phyloP scores from a whole-genome alignment of 2,113 vertebrate genomes.

The Nibea albiflora region DNA sequence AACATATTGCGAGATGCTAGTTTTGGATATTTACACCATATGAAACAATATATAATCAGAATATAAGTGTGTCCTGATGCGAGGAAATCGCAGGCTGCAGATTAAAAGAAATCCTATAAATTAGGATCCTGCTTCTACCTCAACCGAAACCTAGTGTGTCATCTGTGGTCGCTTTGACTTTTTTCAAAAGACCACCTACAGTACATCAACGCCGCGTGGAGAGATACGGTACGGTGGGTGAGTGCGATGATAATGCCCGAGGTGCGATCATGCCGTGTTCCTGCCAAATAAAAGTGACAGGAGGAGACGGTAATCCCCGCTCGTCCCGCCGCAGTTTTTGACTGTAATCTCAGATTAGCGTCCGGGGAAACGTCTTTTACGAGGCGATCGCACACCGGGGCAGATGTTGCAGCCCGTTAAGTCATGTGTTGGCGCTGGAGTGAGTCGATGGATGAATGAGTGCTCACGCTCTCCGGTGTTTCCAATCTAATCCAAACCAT shows the following conservation, averaged over 20 bases:
- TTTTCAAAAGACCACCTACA: slow-evolving; percentile 31
- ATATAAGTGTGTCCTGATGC: not conserved
- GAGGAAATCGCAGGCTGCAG: slow-evolving; percentile 1
- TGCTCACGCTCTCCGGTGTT: slow-evolving; percentile 9
- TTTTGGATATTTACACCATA: not conserved
- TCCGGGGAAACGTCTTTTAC: slow-evolving; percentile 64
- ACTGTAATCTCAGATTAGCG: slow-evolving; percentile 78
- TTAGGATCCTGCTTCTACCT: not conserved
- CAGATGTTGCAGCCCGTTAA: slow-evolving; percentile 51
- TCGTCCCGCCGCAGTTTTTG: slow-evolving; percentile 48
- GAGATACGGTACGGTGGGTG: slow-evolving; percentile 22
- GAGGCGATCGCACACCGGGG: slow-evolving; percentile 45
- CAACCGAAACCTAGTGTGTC: slow-evolving; percentile 7
- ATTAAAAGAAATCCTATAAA: slow-evolving; percentile 5
- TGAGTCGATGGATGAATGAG: slow-evolving; percentile 32
- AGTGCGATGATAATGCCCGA: slow-evolving; percentile 54
- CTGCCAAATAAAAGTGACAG: slow-evolving; percentile 63
- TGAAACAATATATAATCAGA: slow-evolving; percentile 1
- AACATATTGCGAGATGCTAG: not conserved
- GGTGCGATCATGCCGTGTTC: slow-evolving; percentile 64
- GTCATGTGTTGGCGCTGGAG: slow-evolving; percentile 12
- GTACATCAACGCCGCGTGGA: slow-evolving; percentile 35
- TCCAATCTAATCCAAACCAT: slow-evolving; percentile 28
- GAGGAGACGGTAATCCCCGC: slow-evolving; percentile 69
- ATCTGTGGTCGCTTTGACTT: not conserved